Conservation (phyloP, 30 jellyfish, hydroid and myxozoan genomes). For the Sanderia malayensis region DNA sequence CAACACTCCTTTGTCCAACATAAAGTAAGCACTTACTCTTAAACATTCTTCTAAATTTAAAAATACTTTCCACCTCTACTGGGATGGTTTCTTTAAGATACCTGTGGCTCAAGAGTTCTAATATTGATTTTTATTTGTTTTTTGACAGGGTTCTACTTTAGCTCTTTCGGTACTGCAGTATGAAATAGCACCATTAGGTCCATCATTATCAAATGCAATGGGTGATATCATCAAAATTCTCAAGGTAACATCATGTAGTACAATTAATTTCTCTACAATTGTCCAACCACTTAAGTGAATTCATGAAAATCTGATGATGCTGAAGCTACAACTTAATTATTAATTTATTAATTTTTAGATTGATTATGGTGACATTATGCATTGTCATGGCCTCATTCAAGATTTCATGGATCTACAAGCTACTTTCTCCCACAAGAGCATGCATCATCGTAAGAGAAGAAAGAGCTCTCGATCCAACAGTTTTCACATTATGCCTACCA, state of each 20-base stretch:
- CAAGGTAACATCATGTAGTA: too few relatives aligned
- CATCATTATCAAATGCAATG: conserved; percentile 32
- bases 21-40: conserved; percentile 30
- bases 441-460: conserved; percentile 46
- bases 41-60: too few relatives aligned
- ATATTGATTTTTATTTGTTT: not conserved
- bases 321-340: too few relatives aligned
- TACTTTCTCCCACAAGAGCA: conserved; percentile 24
- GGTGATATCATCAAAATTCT: conserved; percentile 52
- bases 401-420: conserved; percentile 67
- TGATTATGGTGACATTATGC: conserved; percentile 56
- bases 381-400: conserved; percentile 67
- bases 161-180: conserved; percentile 60
- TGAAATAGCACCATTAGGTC: conserved; percentile 57
- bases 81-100: too few relatives aligned
- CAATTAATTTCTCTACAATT: too few relatives aligned
- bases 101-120: too few relatives aligned
- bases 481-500: conserved; percentile 63
- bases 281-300: too few relatives aligned
- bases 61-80: too few relatives aligned
- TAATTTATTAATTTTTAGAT: not conserved
- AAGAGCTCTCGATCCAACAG: conserved; percentile 53
- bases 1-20: conserved; percentile 52
- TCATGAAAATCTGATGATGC: too few relatives aligned
- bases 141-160: conserved; percentile 55